phyloP scores from a whole-genome alignment of 2,888 invertebrate species.

The Trilocha varians region DNA sequence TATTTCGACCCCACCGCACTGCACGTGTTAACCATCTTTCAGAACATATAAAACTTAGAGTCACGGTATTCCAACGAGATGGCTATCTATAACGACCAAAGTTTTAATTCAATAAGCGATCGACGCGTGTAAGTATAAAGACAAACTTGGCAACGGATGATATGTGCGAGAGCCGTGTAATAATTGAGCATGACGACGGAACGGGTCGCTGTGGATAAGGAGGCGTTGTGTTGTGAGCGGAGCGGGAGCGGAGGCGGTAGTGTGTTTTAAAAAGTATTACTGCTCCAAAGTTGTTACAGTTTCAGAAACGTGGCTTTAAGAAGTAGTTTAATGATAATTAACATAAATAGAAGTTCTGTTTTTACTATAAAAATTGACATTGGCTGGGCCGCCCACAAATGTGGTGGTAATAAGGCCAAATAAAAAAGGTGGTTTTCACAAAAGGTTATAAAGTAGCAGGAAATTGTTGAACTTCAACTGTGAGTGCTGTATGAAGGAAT shows the following conservation, averaged over 20 bases:
- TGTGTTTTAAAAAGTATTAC: background rate
- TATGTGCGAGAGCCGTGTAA: conserved; percentile 3
- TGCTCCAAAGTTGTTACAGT: no score
- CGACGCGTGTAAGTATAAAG: conserved; percentile 1
- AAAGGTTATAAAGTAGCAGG: no score
- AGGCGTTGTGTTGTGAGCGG: background rate
- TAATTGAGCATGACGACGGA: conserved; percentile 5
- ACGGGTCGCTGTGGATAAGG: background rate
- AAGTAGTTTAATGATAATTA: no score
- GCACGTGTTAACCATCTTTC: background rate
- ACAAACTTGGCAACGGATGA: conserved; percentile 7
- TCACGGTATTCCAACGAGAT: background rate
- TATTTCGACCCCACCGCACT: no score
- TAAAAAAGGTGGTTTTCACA: no score
- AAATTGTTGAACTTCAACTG: no score
- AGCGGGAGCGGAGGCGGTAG: background rate
- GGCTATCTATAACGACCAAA: conserved; percentile 17
- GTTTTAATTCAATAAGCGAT: conserved; percentile 23
- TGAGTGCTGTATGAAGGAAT: no score
- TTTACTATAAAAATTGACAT: no score
- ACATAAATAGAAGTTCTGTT: no score
- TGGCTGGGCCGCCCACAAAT: no score
- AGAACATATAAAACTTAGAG: background rate
- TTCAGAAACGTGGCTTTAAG: no score
- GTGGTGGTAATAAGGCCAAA: no score